Base-by-base conservation (phyloP, 2,888 invertebrate genomes). In the Cephus sareptanus region DNA sequence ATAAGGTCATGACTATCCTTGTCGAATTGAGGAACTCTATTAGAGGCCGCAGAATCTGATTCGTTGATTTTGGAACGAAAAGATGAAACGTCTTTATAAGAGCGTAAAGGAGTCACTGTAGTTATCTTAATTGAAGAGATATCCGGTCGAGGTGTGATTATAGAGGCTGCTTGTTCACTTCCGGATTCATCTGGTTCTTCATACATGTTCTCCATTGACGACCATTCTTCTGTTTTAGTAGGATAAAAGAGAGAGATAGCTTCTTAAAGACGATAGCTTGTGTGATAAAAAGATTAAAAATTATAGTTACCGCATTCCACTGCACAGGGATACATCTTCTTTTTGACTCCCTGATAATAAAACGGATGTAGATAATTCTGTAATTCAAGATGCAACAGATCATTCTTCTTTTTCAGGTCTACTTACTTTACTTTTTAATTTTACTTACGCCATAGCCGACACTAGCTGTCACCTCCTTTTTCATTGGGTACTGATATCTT, bases 251-350 rank as follows among this genome's bases (percentile, higher is more conserved):
- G 56, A 74, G 37, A 74, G 35, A 56, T 13, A 74, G 12, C 12
- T 35, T 34, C 6, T 74, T 34, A 34, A 9, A 34, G 74, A 34
- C 11, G 9, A 34, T 1, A 74, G 11, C 37, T 74, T 13, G 37
- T 23, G n/a, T 13, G 74, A 35, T 34, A 74, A 34, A n/a, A 23
- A 30, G n/a, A 34, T 15, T 0, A 71, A 34, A 30, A 34, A 71
- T 31, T 33, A 23, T 31, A 77, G 40, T 77, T 23, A 77, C 77
- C 77, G n/a, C 77, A 77, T 70, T 77, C 75, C 30, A 77, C 77
- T 70, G 77, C 77, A 70, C 77, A 77, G 15, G 77, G 77, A 35
- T 77, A 77, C 77, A 77, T 77, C 40, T 71, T 77, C 70, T 77
- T 71, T 30, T 70, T 77, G 11, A 56, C n/a, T 15, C 75, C 77